Conservation (phyloP, 2,113 vertebrate genomes). For the Carlito syrichta region DNA sequence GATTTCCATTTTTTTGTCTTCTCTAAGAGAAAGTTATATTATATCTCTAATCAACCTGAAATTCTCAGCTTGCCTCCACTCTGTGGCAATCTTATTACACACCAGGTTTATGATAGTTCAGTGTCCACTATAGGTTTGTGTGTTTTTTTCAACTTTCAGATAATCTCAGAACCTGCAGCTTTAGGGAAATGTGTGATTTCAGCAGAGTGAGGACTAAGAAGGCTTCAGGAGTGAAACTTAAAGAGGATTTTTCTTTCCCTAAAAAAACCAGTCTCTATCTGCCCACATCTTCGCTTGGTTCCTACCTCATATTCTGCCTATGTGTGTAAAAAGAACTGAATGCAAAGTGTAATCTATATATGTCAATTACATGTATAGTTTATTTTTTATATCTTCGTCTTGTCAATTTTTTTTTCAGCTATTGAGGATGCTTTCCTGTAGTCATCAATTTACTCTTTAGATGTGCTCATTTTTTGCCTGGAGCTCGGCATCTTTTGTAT, state of each 20-base stretch:
- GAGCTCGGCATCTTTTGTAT: neutral
- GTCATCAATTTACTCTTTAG: neutral
- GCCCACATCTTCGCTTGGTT: neutral
- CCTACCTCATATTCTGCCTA: neutral
- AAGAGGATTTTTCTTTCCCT: neutral
- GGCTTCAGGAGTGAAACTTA: neutral
- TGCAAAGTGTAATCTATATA: neutral
- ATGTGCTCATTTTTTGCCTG: neutral
- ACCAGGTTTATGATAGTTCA: constrained; percentile 64
- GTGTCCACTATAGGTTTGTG: neutral
- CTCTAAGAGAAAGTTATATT: constrained; percentile 59
- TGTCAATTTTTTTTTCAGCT: neutral
- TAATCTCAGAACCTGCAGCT: constrained; percentile 76
- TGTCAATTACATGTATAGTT: neutral
- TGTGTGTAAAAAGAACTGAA: neutral
- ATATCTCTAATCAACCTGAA: constrained; percentile 63
- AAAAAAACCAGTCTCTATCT: constrained; percentile 3
- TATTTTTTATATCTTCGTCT: neutral
- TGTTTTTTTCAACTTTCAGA: constrained; percentile 69
- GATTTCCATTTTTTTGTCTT: constrained; percentile 36
- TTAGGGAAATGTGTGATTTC: constrained; percentile 54
- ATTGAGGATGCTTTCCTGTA: neutral
- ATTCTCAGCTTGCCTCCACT: constrained; percentile 62
- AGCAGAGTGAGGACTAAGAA: neutral
- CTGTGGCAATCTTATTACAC: constrained; percentile 56